phyloP scores from a whole-genome alignment of 2,888 invertebrate species.

The Tachina fera region DNA sequence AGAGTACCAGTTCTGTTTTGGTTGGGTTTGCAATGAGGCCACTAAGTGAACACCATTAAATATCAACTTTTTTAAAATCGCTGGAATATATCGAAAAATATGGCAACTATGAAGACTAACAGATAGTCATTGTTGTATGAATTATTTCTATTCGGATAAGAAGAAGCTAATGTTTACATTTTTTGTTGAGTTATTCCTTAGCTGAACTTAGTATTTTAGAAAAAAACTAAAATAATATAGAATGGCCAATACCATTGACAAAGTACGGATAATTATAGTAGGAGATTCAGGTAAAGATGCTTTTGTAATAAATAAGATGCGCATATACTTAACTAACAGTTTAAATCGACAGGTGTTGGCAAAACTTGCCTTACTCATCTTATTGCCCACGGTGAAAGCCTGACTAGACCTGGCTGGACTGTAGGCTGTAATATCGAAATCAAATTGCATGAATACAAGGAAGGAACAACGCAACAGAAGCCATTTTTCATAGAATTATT shows the following conservation, averaged over 20 bases:
- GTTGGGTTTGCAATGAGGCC: too few relatives aligned
- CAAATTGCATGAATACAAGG: slow-evolving; percentile 96
- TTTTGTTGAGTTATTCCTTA: background rate
- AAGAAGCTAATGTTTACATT: slow-evolving; percentile 44
- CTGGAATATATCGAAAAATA: background rate
- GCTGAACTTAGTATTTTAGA: background rate
- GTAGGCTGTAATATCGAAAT: slow-evolving; percentile 98
- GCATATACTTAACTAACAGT: background rate
- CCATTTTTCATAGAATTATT: slow-evolving; percentile 97
- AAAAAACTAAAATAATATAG: background rate
- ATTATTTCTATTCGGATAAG: background rate
- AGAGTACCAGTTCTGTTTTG: too few relatives aligned
- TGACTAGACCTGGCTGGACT: slow-evolving; percentile 95
- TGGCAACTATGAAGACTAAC: background rate
- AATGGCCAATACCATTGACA: slow-evolving; percentile 87
- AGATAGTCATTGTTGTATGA: background rate
- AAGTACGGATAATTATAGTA: slow-evolving; percentile 94
- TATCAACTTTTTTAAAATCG: too few relatives aligned
- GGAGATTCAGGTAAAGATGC: slow-evolving; percentile 91
- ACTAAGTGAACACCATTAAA: too few relatives aligned
- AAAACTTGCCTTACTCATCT: slow-evolving; percentile 97
- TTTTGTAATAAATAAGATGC: background rate
- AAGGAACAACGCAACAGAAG: slow-evolving; percentile 95
- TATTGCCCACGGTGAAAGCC: slow-evolving; percentile 93
- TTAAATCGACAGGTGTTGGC: slow-evolving; percentile 89